Evolutionary conservation across 2,797 vertebrate species (phyloP), one percentile per base, ranked within the genome.

Genomic region (Scleropages formosus): DNA sequence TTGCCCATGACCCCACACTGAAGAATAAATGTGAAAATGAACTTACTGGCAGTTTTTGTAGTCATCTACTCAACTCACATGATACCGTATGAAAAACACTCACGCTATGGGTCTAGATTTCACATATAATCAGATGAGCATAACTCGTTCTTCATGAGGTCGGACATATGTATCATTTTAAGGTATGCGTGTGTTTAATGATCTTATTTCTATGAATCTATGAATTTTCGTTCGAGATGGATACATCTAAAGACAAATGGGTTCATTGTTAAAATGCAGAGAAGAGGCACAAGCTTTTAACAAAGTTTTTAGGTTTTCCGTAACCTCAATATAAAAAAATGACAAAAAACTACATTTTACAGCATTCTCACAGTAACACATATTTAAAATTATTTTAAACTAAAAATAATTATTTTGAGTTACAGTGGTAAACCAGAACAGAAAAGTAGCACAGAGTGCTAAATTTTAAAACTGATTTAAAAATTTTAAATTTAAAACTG

Each of bases 391-490:
- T 85, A 66, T 83, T 90, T 88, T 86, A 70, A 73, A 60, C 44
- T 27, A 73, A 78, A 79, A 82, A 74, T 68, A 68, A 47, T 13
- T n/a, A 79, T 75, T 78, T 81, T 77, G 79, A 86, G 87, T 86
- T 80, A 78, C 75, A 83, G 79, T 66, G 80, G 79, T 89, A 91
- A 91, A 84, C 88, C 88, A 92, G 90, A 89, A 83, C 87, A 76
- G 89, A 82, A 76, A 85, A 87, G 78, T 75, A 62, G 76, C 85
- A 87, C 82, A 62, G 73, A 78, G 78, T 74, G 85, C 80, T 83
- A 77, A 83, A 82, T 74, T 75, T 79, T 72, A 81, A 83, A 84
- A 82, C 79, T 79, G 85, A 88, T 87, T 86, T n/a, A n/a, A n/a
- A n/a, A n/a, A n/a, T n/a, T n/a, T n/a, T n/a, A n/a, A n/a, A n/a